phyloP scores from a whole-genome alignment of 2,888 invertebrate genomes.

The Watsonalla cultraria region DNA sequence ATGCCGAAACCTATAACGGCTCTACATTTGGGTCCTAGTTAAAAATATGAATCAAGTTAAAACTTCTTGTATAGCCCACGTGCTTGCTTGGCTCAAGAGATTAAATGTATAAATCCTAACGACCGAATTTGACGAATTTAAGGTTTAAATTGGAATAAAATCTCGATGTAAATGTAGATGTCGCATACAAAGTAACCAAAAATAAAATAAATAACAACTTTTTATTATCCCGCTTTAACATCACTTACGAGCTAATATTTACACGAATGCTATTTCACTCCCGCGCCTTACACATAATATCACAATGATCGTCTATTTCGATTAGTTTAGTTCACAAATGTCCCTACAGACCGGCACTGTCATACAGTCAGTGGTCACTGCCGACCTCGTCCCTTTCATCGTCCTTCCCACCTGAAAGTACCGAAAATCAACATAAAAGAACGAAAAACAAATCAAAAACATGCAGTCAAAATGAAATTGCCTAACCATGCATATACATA shows the following conservation, averaged over 20 bases:
- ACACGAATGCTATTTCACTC: constrained; percentile 55
- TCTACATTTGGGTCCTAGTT: too few relatives aligned
- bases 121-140: background rate
- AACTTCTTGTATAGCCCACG: too few relatives aligned
- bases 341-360: constrained; percentile 42
- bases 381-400: constrained; percentile 69
- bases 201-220: constrained; percentile 55
- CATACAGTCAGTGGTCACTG: constrained; percentile 64
- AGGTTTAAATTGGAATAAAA: background rate
- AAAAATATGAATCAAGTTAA: too few relatives aligned
- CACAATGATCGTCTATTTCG: constrained; percentile 74
- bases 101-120: too few relatives aligned
- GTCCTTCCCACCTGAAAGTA: constrained; percentile 73
- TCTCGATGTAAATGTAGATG: background rate
- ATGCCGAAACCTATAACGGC: too few relatives aligned
- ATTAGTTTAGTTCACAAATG: constrained; percentile 39
- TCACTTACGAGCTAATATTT: constrained; percentile 65
- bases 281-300: constrained; percentile 66
- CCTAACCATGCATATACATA: constrained; percentile 18
- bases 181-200: constrained; percentile 40
- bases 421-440: constrained; percentile 63
- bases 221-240: constrained; percentile 56
- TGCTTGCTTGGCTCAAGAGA: too few relatives aligned
- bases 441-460: constrained; percentile 34
- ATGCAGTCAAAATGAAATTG: constrained; percentile 24